A percentile compares a stretch with the other conserved stretches of the same genome.
Conservation (phyloP, 1,140 invertebrate species). For the Nephila pilipes region DNA sequence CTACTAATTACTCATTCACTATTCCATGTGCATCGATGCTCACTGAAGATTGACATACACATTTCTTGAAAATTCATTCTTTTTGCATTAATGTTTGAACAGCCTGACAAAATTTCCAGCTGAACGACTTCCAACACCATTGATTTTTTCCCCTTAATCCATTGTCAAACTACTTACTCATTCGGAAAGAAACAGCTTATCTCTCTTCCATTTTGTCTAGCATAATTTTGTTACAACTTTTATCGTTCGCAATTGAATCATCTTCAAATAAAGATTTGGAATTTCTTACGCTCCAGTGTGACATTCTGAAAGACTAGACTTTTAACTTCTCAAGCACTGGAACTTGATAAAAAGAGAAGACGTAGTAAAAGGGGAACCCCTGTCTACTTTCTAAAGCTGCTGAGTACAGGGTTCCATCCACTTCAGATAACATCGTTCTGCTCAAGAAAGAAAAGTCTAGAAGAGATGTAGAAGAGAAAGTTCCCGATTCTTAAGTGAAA, state of each 20-base stretch:
- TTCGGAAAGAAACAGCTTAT: neutral
- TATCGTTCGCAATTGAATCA: constrained; percentile 3
- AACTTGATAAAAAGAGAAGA: constrained; percentile 2
- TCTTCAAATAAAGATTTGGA: constrained; percentile 20
- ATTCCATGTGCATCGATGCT: too few species aligned
- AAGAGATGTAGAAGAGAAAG: constrained; percentile 9
- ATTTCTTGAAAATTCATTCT: too few species aligned
- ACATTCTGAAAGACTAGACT: neutral
- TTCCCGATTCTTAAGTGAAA: constrained; percentile 17
- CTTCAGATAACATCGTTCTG: constrained; percentile 11
- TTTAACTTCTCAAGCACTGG: constrained; percentile 18
- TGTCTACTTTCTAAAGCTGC: neutral
- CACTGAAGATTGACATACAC: too few species aligned
- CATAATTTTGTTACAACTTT: constrained; percentile 12
- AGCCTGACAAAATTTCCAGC: neutral
- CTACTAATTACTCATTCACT: too few species aligned
- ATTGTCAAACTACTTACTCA: neutral
- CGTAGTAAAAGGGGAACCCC: neutral
- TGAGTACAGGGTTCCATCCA: neutral
- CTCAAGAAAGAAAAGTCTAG: neutral
- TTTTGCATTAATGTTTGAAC: too few species aligned
- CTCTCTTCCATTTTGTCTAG: neutral
- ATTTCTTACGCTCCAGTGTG: constrained; percentile 7
- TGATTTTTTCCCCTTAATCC: neutral
- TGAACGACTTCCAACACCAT: neutral